phyloP scores from a whole-genome alignment of 1,140 invertebrate genomes.

The Megalopta genalis region DNA sequence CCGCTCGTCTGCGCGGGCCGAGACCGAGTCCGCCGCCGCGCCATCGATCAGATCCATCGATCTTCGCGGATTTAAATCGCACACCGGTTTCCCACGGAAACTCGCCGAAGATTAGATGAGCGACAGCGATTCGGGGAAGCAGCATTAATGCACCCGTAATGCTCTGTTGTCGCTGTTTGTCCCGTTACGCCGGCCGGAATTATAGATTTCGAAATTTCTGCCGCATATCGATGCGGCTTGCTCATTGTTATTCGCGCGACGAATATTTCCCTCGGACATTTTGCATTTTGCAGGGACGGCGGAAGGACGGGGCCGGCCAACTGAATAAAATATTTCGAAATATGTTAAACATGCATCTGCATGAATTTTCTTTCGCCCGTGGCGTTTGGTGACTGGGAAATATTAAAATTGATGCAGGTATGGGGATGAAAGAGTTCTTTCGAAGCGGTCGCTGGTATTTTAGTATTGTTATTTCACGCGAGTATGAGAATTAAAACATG shows the following conservation, averaged over 20 bases:
- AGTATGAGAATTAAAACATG: too few relatives aligned
- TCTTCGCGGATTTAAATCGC: constrained; percentile 64
- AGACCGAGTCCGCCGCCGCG: neutral
- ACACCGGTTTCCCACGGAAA: neutral
- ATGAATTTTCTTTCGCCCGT: too few relatives aligned
- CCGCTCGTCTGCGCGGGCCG: constrained; percentile 1
- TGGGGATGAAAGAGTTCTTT: too few relatives aligned
- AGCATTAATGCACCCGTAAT: constrained; percentile 11
- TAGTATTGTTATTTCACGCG: too few relatives aligned
- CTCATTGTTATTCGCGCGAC: neutral
- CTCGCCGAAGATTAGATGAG: constrained; percentile 54
- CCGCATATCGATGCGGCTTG: too few relatives aligned
- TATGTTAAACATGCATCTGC: too few relatives aligned
- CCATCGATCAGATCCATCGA: constrained; percentile 47
- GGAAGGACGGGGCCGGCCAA: neutral
- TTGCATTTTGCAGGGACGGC: neutral
- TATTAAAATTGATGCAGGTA: too few relatives aligned
- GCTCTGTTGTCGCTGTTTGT: constrained; percentile 21
- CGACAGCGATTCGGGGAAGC: constrained; percentile 23
- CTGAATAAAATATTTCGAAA: too few relatives aligned
- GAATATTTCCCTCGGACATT: neutral
- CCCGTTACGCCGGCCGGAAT: constrained; percentile 11
- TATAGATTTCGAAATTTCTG: constrained; percentile 27
- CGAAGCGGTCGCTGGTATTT: too few relatives aligned
- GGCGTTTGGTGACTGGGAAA: too few relatives aligned